Conservation (phyloP, 2,888 invertebrate species). For the Drosophila affinis region DNA sequence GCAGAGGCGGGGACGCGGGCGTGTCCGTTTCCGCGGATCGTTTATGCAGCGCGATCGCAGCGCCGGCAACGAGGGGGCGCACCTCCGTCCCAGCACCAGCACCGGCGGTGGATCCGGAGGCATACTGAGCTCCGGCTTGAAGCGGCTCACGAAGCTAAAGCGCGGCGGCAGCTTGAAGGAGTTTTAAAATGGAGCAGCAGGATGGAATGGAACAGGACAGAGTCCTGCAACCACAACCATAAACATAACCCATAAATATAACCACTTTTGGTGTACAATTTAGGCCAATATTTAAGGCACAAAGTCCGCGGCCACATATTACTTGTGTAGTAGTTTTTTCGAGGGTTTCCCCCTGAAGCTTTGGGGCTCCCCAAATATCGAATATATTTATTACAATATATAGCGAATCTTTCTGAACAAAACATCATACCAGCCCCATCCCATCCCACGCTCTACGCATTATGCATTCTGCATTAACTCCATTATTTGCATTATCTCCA, state of each 20-base stretch:
- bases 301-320: conserved; percentile 7
- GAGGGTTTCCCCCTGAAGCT: not conserved
- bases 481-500: conserved; percentile 38
- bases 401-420: conserved; percentile 43
- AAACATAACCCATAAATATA: not conserved
- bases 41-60: conserved; percentile 63
- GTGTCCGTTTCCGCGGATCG: conserved; percentile 77
- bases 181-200: conserved; percentile 53
- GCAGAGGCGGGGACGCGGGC: conserved; percentile 58
- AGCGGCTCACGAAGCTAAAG: conserved; percentile 76
- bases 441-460: not conserved
- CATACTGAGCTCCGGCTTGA: conserved; percentile 63
- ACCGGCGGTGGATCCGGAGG: conserved; percentile 18
- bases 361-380: not conserved
- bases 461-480: not conserved
- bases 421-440: conserved; percentile 9
- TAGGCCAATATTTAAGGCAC: not conserved
- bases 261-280: not conserved
- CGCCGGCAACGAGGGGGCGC: conserved; percentile 22
- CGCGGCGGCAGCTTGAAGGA: conserved; percentile 80
- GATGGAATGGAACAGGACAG: not conserved
- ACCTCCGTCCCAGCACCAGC: not conserved
- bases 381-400: conserved; percentile 13
- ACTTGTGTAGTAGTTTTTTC: conserved; percentile 3
- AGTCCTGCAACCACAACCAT: not conserved